Conservation (phyloP, 1,140 invertebrate genomes). For the Bombus pyrosoma region DNA sequence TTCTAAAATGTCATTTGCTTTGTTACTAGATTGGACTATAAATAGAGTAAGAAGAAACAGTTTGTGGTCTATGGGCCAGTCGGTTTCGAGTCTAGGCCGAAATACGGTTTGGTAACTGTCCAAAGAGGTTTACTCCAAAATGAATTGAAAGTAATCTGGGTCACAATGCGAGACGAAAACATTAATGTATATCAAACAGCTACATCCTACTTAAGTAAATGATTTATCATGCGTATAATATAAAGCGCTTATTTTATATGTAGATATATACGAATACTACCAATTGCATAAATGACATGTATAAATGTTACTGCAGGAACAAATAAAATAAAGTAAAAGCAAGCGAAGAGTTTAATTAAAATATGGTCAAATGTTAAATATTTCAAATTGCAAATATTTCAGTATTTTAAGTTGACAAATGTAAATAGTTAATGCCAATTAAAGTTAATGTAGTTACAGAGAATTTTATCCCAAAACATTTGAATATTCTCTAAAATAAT, state of each 20-base stretch:
- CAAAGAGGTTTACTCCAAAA: slow-evolving; percentile 22
- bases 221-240: background rate
- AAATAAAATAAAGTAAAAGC: too few species aligned
- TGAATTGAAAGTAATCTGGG: slow-evolving; percentile 33
- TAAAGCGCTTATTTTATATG: background rate
- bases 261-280: background rate
- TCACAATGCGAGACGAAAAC: background rate
- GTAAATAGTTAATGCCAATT: background rate
- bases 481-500: too few species aligned
- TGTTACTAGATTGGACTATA: slow-evolving; percentile 49
- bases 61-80: slow-evolving; percentile 64
- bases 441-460: background rate
- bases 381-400: background rate
- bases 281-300: background rate
- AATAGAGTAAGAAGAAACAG: slow-evolving; percentile 72
- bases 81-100: slow-evolving; percentile 40
- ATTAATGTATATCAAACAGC: background rate
- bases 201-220: background rate
- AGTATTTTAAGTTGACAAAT: too few species aligned
- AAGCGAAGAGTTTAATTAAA: background rate
- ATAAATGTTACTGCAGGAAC: background rate
- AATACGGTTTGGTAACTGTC: slow-evolving; percentile 52
- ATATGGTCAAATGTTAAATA: background rate
- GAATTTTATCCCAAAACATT: background rate
- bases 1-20: too few species aligned